A percentile compares a stretch with the other conserved stretches of the same genome.
Evolutionary conservation across 2,888 invertebrate species (phyloP).

Genomic region (Dysmachus trigonus): DNA sequence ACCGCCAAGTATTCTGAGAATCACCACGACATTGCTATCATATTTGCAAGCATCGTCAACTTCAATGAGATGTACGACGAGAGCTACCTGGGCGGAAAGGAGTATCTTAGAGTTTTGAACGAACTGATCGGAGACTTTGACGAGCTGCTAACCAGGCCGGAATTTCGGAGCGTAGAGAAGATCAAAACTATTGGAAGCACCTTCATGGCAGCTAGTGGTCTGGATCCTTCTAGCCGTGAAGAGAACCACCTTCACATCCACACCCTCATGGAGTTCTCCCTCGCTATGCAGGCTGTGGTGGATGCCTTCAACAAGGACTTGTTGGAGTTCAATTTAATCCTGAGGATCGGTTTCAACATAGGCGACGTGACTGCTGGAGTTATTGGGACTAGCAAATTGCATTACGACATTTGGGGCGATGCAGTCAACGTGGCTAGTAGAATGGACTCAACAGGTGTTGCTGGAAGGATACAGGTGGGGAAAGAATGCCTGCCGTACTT

Average conservation of each 20-base stretch:
- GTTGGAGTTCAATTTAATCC: slow-evolving; percentile 86
- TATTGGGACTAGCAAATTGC: slow-evolving; percentile 94
- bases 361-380: slow-evolving; percentile 97
- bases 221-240: slow-evolving; percentile 82
- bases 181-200: slow-evolving; percentile 98
- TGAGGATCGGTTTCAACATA: slow-evolving; percentile 89
- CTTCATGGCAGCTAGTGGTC: slow-evolving; percentile 96
- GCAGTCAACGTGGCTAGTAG: slow-evolving; percentile 96
- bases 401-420: slow-evolving; percentile 99
- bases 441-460: slow-evolving; percentile 96
- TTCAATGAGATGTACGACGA: slow-evolving; percentile 99
- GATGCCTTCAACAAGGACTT: slow-evolving; percentile 89
- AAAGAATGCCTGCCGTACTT: slow-evolving; percentile 78
- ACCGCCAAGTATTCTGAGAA: slow-evolving; percentile 95
- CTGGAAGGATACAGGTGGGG: slow-evolving; percentile 84
- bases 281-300: slow-evolving; percentile 89
- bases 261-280: slow-evolving; percentile 90
- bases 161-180: slow-evolving; percentile 91
- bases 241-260: slow-evolving; percentile 79
- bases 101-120: slow-evolving; percentile 93
- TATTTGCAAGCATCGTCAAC: slow-evolving; percentile 96
- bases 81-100: slow-evolving; percentile 92
- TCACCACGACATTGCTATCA: slow-evolving; percentile 89
- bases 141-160: slow-evolving; percentile 82
- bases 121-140: slow-evolving; percentile 97